Evolutionary conservation across 1,140 invertebrate genomes (phyloP).

Genomic region (Drosophila grimshawi): DNA sequence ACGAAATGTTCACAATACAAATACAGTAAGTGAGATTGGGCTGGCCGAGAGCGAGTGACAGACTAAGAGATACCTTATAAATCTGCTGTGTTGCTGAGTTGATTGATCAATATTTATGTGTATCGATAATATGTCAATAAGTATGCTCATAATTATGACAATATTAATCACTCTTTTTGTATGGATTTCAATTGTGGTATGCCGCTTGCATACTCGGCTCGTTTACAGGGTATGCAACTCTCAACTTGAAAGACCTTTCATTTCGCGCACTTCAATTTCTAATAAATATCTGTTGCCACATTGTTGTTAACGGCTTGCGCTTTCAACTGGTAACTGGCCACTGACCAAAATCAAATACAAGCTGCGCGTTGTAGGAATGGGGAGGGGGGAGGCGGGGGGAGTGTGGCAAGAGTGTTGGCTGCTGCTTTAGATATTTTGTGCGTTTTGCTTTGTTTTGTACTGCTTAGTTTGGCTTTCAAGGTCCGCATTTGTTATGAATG

Average conservation of each 20-base stretch:
- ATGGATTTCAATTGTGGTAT: no score
- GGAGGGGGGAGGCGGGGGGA: no score
- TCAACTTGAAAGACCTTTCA: neutral
- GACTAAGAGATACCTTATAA: no score
- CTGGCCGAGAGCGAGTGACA: no score
- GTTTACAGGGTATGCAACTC: constrained; percentile 3
- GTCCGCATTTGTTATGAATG: constrained; percentile 19
- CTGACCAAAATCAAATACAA: neutral
- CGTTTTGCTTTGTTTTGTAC: neutral
- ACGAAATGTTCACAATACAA: neutral
- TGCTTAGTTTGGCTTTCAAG: constrained; percentile 8
- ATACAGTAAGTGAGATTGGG: neutral
- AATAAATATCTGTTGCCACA: constrained; percentile 25
- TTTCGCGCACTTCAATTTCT: neutral
- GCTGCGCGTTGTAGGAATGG: neutral
- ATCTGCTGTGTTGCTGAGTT: no score
- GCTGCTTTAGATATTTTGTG: no score
- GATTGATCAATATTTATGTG: no score
- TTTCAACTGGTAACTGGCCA: neutral
- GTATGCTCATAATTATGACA: no score
- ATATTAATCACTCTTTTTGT: no score
- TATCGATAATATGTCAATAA: no score
- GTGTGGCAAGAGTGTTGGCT: no score
- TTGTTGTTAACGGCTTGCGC: neutral
- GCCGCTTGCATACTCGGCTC: no score